Conservation (phyloP, 2,797 vertebrate species). For the Protonibea diacanthus region DNA sequence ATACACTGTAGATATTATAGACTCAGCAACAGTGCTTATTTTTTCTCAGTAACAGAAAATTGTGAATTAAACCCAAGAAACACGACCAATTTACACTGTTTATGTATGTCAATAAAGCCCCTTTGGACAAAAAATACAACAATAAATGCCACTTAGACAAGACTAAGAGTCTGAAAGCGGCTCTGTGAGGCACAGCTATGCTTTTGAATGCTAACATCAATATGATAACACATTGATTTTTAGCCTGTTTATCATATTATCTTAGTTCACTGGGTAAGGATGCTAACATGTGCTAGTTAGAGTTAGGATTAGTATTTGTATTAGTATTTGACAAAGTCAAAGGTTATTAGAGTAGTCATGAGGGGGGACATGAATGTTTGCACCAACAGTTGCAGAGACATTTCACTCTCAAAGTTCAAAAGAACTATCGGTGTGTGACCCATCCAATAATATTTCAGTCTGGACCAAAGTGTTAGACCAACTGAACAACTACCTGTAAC, state of each 20-base stretch:
- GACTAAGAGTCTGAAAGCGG: neutral
- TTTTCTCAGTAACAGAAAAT: neutral
- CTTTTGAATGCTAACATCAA: neutral
- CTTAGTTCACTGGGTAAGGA: neutral
- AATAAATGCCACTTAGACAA: neutral
- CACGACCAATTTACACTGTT: neutral
- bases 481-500: neutral
- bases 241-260: neutral
- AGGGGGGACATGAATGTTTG: neutral
- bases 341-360: neutral
- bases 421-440: neutral
- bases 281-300: neutral
- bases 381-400: neutral
- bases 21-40: neutral
- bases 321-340: neutral
- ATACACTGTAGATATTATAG: neutral
- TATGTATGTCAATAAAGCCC: neutral
- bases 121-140: neutral
- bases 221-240: neutral
- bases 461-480: neutral
- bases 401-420: neutral
- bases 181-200: neutral
- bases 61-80: neutral
- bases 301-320: no score
- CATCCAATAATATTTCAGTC: neutral